These are phyloP conservation scores for Sisor rabdophorus DNA, from an alignment of 2,113 vertebrate species.

Conservation along the genomic window DNA sequence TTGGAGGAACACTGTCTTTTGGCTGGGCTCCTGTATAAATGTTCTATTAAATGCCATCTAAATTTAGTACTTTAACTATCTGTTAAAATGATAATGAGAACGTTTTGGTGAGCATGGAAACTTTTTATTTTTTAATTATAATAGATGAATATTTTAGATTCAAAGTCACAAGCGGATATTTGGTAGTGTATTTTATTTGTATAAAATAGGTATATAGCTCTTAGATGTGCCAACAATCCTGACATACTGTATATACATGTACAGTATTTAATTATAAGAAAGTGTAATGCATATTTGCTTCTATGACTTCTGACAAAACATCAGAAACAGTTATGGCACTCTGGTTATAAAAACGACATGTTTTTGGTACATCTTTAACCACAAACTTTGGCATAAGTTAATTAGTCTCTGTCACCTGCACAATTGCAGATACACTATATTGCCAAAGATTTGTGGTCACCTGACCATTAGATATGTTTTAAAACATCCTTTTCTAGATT, in stretches of 20 bases:
- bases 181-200: background rate
- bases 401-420: background rate
- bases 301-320: background rate
- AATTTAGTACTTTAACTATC: constrained; percentile 31
- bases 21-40: background rate
- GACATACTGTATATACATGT: background rate
- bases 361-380: background rate
- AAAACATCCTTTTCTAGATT: no score
- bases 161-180: background rate
- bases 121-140: background rate
- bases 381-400: background rate
- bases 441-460: no score
- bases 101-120: background rate
- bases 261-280: background rate
- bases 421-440: background rate
- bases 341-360: background rate
- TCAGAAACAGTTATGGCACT: background rate
- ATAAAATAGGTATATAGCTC: background rate
- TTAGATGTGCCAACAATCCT: constrained; percentile 20
- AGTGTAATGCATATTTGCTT: no score
- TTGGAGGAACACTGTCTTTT: constrained; percentile 15
- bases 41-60: constrained; percentile 30
- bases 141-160: background rate
- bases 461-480: no score
- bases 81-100: constrained; percentile 24